These are phyloP conservation scores for Sebastes flavidus DNA, from an alignment of 2,797 vertebrate species.

Conservation along the genomic window DNA sequence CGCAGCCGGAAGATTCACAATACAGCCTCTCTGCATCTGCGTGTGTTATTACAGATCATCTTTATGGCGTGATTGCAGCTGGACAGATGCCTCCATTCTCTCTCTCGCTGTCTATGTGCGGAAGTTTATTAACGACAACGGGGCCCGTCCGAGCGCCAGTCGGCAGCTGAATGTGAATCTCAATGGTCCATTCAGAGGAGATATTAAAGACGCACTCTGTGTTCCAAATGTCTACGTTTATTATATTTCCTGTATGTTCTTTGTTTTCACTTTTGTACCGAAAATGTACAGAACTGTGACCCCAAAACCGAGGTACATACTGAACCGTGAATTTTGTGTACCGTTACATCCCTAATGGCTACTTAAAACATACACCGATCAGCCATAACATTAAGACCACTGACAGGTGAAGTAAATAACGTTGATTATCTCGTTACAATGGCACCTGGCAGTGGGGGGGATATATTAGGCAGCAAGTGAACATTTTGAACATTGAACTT, in stretches of 20 bases:
- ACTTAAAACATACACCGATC: no score
- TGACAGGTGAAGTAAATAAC: no score
- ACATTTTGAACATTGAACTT: no score
- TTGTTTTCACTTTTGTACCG: no score
- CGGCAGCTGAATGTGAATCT: neutral
- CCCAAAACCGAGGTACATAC: no score
- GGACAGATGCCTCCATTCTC: slow-evolving; percentile 41
- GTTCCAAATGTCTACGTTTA: neutral
- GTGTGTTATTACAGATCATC: slow-evolving; percentile 21
- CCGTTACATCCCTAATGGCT: no score
- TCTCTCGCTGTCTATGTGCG: slow-evolving; percentile 1
- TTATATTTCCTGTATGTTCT: no score
- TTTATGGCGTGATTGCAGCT: slow-evolving; percentile 31
- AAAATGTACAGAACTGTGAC: neutral
- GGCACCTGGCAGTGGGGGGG: no score
- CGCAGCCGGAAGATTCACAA: slow-evolving; percentile 59
- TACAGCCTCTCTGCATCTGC: slow-evolving; percentile 21
- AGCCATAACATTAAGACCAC: no score
- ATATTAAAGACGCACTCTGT: neutral
- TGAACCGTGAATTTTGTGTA: no score
- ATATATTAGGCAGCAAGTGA: no score
- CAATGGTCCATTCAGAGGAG: neutral
- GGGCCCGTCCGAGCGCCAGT: neutral
- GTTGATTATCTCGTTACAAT: no score
- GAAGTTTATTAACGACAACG: slow-evolving; percentile 20